A percentile compares a stretch with the other conserved stretches of the same genome.
These are phyloP conservation scores for Sebastes jordani DNA, from an alignment of 2,797 vertebrate species.

Conservation along the genomic window DNA sequence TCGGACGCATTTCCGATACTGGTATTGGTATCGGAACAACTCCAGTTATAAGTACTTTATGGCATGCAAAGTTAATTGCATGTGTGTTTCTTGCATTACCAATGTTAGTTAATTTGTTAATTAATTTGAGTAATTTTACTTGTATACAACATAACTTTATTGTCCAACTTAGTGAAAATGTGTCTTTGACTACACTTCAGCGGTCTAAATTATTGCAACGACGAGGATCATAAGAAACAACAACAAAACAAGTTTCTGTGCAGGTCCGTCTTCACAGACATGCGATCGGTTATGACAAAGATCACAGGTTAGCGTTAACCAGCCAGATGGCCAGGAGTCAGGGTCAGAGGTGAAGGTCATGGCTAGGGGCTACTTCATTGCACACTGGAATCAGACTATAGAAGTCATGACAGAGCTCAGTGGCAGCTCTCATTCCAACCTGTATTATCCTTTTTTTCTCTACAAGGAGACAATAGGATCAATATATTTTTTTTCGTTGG, in stretches of 20 bases:
- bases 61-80: not conserved
- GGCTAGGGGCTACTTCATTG: conserved; percentile 43
- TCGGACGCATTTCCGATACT: too few relatives aligned
- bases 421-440: conserved; percentile 40
- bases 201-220: not conserved
- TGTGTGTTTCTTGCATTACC: not conserved
- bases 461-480: conserved; percentile 39
- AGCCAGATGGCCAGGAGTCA: conserved; percentile 51
- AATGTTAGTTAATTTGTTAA: not conserved
- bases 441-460: conserved; percentile 45
- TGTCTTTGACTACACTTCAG: not conserved
- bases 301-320: conserved; percentile 41
- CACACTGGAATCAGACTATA: conserved; percentile 35
- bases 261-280: conserved; percentile 4
- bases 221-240: not conserved
- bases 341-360: conserved; percentile 63
- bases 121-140: not conserved
- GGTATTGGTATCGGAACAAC: too few relatives aligned
- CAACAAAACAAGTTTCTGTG: not conserved
- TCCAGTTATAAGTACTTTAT: not conserved
- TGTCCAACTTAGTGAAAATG: not conserved
- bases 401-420: conserved; percentile 39
- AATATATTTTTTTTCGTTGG: conserved; percentile 24
- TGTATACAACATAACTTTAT: not conserved
- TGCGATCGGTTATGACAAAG: conserved; percentile 23